Conservation (phyloP, 2,113 vertebrate species). For the Myodes glareolus region DNA sequence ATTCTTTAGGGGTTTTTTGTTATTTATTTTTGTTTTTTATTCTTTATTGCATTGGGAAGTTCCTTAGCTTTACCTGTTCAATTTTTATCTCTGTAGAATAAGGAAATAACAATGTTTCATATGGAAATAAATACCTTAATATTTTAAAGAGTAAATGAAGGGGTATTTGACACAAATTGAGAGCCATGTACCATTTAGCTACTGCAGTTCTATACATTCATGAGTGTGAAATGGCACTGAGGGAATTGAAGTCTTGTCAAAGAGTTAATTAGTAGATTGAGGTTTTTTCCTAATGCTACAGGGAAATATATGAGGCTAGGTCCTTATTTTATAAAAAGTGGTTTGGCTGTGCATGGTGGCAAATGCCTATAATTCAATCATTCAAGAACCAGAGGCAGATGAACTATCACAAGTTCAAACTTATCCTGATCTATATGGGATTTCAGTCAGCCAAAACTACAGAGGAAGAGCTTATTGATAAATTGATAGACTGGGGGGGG, state of each 20-base stretch:
- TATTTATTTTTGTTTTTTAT: background rate
- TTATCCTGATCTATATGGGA: background rate
- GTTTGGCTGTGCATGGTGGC: background rate
- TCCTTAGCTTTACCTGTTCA: background rate
- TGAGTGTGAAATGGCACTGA: background rate
- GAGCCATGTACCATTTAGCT: background rate
- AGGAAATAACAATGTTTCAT: background rate
- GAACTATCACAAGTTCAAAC: background rate
- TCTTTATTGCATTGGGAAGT: background rate
- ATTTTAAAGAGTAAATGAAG: constrained; percentile 18
- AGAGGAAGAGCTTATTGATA: background rate
- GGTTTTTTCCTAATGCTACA: background rate
- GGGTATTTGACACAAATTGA: background rate
- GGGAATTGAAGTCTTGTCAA: background rate
- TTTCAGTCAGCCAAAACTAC: background rate
- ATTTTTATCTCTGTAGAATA: background rate
- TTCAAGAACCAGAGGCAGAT: background rate
- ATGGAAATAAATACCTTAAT: background rate
- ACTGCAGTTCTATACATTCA: background rate
- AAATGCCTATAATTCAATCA: background rate
- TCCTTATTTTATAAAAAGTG: background rate
- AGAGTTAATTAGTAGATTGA: background rate
- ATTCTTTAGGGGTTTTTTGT: background rate
- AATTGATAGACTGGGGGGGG: too few relatives aligned
- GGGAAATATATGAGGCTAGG: background rate